Base-by-base conservation (phyloP, 2,888 invertebrate species). In the Margaritifera margaritifera region DNA sequence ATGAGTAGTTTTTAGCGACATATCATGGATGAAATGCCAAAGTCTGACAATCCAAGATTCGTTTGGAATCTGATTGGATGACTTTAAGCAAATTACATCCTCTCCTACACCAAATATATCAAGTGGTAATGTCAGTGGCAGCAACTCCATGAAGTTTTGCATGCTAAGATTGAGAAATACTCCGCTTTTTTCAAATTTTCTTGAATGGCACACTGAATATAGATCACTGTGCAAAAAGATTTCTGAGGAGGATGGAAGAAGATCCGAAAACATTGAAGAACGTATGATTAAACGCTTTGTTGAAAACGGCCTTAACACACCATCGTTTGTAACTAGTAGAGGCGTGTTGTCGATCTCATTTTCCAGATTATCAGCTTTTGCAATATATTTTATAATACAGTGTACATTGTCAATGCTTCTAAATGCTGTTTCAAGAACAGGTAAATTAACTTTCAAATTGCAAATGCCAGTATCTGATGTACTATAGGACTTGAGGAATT, bases 241-340 rank as follows among this genome's bases (percentile, higher is more conserved):
- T n/a, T 27, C 20, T 59, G 58, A 22, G 2, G 75, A 75, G 2
- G 15, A 20, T 15, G 74, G 73, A 5, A 80, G 54, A 5, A 78
- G 55, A 3, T 54, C 19, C 15, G 53, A 58, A 55, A 58, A 70
- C 8, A 66, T 20, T 51, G 72, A 69, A 6, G 72, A 69, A 6
- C 63, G 51, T 53, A 71, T 69, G 6, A 77, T 67, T 8, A 59
- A 57, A 18, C 42, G 5, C 15, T 59, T 51, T 1, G 1, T 24
- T 4, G 27, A 55, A 57, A 70, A 80, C 22, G 27, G 27, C 25
- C 65, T 42, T 25, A 76, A 18, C 6, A 56, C 53, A 20, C 57
- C 50, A 63, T 74, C 75, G 22, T 58, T 56, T 57, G 75, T 74
- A 5, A 80, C 19, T 59, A 74, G 64, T 6, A 80, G 27, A 24